A percentile compares a stretch with the other conserved stretches of the same genome.
phyloP scores from a whole-genome alignment of 92 coral and sea anemone species.

The Actinernus sp. region DNA sequence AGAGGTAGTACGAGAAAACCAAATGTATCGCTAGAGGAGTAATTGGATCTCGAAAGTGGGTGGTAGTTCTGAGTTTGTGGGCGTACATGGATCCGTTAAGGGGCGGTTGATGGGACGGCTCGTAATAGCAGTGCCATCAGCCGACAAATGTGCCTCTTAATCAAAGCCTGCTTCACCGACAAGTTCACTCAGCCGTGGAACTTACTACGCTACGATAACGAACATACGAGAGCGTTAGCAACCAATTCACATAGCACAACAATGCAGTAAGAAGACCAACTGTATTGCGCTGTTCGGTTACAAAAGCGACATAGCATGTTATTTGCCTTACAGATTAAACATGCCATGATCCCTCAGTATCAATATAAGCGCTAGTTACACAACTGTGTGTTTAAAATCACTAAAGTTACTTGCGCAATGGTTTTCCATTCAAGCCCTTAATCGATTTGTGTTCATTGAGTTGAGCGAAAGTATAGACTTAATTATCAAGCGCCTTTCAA shows the following conservation, averaged over 20 bases:
- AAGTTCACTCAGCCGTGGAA: slow-evolving; percentile 28
- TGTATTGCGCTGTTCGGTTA: not conserved
- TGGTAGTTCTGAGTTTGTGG: slow-evolving; percentile 75
- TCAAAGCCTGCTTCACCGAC: slow-evolving; percentile 32
- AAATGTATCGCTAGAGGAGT: slow-evolving; percentile 12
- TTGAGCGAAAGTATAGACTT: not conserved
- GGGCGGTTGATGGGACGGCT: slow-evolving; percentile 96
- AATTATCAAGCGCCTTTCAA: not conserved
- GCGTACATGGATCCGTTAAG: slow-evolving; percentile 87
- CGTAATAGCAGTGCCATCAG: slow-evolving; percentile 73
- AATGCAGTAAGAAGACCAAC: not conserved
- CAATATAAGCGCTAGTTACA: not conserved
- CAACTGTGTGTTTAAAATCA: not conserved
- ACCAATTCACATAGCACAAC: not conserved
- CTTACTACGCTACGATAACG: too few species aligned
- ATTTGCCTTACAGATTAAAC: slow-evolving; percentile 1
- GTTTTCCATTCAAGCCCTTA: slow-evolving; percentile 24
- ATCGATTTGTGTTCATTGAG: slow-evolving; percentile 16
- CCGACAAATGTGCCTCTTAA: slow-evolving; percentile 55
- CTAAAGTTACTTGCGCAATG: slow-evolving; percentile 27
- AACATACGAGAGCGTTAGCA: too few species aligned
- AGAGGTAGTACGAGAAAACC: slow-evolving; percentile 7
- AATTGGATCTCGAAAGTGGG: slow-evolving; percentile 57
- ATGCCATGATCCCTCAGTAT: not conserved
- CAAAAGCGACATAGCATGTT: not conserved